Evolutionary conservation across 1,140 invertebrate genomes (phyloP).

Genomic region (Lethocerus indicus): DNA sequence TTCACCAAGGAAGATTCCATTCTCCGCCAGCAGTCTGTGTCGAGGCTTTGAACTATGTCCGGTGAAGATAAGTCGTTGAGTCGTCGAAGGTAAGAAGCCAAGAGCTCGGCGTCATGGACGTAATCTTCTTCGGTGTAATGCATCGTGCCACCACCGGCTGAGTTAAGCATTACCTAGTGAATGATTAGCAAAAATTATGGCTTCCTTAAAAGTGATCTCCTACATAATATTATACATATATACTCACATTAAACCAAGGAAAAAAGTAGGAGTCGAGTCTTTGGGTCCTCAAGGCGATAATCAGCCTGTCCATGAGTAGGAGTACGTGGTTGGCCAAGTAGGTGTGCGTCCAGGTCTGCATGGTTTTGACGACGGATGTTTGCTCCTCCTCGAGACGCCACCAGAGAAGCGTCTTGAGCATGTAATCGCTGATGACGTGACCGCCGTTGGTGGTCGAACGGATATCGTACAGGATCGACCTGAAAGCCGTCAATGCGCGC

Average conservation of each 20-base stretch:
- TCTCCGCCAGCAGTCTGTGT: conserved; percentile 15
- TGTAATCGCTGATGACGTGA: conserved; percentile 30
- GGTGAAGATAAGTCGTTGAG: conserved; percentile 19
- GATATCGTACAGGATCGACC: conserved; percentile 14
- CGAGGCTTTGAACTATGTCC: not conserved
- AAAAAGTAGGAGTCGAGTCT: conserved; percentile 35
- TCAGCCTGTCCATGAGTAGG: conserved; percentile 28
- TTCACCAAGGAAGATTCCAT: conserved; percentile 20
- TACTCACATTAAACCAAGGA: conserved; percentile 26
- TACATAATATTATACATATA: not conserved
- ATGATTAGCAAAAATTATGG: not conserved
- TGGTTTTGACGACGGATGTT: conserved; percentile 19
- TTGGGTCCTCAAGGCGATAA: conserved; percentile 28
- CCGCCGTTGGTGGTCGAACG: conserved; percentile 17
- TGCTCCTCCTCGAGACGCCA: conserved; percentile 26
- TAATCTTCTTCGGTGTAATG: conserved; percentile 32
- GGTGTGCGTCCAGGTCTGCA: conserved; percentile 27
- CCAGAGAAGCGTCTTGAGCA: conserved; percentile 29
- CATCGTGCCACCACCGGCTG: conserved; percentile 16
- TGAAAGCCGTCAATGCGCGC: conserved; percentile 13
- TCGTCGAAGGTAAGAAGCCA: conserved; percentile 26
- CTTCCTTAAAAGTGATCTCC: conserved; percentile 17
- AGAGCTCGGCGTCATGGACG: conserved; percentile 28
- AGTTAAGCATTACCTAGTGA: conserved; percentile 17
- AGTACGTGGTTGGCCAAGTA: conserved; percentile 31